A percentile compares a stretch with the other conserved stretches of the same genome.
phyloP scores from a whole-genome alignment of 1,140 invertebrate species.

The Polypedilum pembai region DNA sequence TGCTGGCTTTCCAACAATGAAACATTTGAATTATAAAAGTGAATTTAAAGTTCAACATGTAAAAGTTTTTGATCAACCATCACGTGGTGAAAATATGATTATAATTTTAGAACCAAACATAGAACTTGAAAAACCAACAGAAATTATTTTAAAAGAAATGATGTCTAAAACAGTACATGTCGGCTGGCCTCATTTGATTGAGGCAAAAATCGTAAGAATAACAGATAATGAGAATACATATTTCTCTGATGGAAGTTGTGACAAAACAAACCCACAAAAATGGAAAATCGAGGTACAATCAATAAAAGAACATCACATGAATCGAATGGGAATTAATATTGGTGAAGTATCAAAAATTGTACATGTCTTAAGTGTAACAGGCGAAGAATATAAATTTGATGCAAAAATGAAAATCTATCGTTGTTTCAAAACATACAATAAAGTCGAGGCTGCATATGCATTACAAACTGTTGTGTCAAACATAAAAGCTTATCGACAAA shows the following conservation, averaged over 20 bases:
- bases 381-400: constrained; percentile 52
- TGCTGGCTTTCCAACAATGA: constrained; percentile 86
- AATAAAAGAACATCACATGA: constrained; percentile 46
- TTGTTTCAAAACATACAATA: constrained; percentile 35
- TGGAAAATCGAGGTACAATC: constrained; percentile 35
- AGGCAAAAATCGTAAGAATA: constrained; percentile 49
- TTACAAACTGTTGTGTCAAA: constrained; percentile 59
- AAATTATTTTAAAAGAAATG: constrained; percentile 52
- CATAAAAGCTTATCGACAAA: constrained; percentile 40
- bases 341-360: constrained; percentile 63
- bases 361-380: constrained; percentile 62
- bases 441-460: constrained; percentile 49
- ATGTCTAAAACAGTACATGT: constrained; percentile 70
- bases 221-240: constrained; percentile 33
- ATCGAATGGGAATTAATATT: constrained; percentile 63
- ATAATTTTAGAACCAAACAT: constrained; percentile 47
- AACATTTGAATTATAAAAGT: constrained; percentile 72
- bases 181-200: constrained; percentile 81
- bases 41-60: constrained; percentile 61
- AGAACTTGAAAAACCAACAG: constrained; percentile 39
- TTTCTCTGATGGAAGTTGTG: constrained; percentile 31
- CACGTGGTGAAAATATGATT: constrained; percentile 75
- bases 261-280: constrained; percentile 32
- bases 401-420: constrained; percentile 41
- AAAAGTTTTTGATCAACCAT: constrained; percentile 80